Conservation (phyloP, 2,797 vertebrate genomes). For the Trichosurus vulpecula region DNA sequence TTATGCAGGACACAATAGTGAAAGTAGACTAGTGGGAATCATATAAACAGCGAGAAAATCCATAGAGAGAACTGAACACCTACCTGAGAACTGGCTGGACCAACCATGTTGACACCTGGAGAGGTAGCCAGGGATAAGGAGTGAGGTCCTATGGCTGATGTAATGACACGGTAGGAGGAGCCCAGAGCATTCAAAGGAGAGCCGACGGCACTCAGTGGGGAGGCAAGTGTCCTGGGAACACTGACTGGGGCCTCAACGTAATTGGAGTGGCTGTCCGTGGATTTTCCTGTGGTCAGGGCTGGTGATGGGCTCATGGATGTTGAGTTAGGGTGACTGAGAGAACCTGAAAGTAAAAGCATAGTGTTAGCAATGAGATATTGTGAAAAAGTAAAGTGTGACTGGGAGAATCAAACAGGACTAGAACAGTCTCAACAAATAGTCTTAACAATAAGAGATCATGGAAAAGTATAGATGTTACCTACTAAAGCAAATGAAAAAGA, state of each 20-base stretch:
- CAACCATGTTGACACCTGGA: constrained; percentile 89
- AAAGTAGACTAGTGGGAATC: too few relatives aligned
- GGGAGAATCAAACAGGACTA: background rate
- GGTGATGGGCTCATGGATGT: constrained; percentile 86
- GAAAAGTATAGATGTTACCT: background rate
- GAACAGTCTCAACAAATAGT: background rate
- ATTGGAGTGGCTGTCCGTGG: constrained; percentile 89
- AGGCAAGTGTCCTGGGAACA: constrained; percentile 84
- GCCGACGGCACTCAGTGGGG: constrained; percentile 88
- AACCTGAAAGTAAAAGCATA: constrained; percentile 74
- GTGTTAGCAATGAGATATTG: background rate
- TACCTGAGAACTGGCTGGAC: constrained; percentile 91
- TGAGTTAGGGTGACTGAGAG: constrained; percentile 84
- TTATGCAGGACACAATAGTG: background rate
- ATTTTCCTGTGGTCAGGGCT: constrained; percentile 85
- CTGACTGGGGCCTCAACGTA: constrained; percentile 87
- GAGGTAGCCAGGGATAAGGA: constrained; percentile 88
- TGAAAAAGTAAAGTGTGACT: background rate
- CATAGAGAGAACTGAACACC: rapidly evolving
- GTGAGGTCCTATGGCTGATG: constrained; percentile 90
- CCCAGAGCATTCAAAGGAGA: constrained; percentile 88
- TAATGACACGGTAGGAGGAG: constrained; percentile 92
- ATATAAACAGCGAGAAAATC: rapidly evolving
- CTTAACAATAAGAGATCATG: background rate
- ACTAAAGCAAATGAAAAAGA: background rate